Evolutionary conservation across 2,113 vertebrate species (phyloP), one percentile per base, ranked within the genome.

Genomic region (Alethe diademata): DNA sequence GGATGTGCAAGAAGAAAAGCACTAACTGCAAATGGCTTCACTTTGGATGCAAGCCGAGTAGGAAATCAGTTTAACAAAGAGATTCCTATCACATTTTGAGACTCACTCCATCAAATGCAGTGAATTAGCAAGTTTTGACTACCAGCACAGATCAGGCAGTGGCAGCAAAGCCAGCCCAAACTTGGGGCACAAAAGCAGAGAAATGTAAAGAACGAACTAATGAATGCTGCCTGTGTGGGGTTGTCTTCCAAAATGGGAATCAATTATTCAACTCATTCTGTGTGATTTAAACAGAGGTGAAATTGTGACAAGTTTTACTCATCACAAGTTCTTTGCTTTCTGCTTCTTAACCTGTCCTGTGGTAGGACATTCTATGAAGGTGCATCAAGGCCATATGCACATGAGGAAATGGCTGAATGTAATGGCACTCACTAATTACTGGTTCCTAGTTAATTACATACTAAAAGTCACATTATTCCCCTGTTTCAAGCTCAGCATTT

Each of bases 31-130:
- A 94, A 93, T 33, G 14, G 11, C 67, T 95, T 95, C 18, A 19
- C 22, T 95, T 91, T 78, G 70, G 50, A 93, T 93, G 75, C 57
- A 40, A 78, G 78, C 73, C 4, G 4, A 54, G 40, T 33, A 82
- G 79, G 86, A 73, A 87, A 91, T 79, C 54, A 87, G 26, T 71
- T 96, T 73, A 93, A 73, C 31, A 92, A 42, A 67, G 29, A 96
- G 58, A 91, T 91, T 94, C 64, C 47, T 47, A 14, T 60, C 61
- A n/a, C 43, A 19, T 47, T 88, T 90, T 75, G 75, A 66, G 73
- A 65, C 61, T 92, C 18, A 16, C 7, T 50, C 80, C 31, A 28
- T 3, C 88, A 40, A 54, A 81, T 75, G 72, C 74, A 67, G 29
- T 72, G 73, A 96, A 93, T 71, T 85, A 66, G 80, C 86, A 61